Base-by-base conservation (phyloP, 2,113 vertebrate genomes). In the Sapajus apella region DNA sequence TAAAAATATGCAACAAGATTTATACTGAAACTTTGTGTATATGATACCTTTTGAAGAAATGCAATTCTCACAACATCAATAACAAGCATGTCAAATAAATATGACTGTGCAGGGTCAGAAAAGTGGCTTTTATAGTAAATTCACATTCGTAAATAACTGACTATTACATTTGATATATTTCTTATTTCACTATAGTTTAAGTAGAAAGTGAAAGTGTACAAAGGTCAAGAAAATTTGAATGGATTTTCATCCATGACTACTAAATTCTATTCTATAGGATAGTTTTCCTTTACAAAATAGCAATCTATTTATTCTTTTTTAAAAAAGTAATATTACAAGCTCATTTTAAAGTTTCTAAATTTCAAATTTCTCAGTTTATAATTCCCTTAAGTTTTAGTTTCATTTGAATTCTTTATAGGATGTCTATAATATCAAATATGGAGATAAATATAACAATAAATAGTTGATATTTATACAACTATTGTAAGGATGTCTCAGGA, bases 11-110 rank as follows among this genome's bases (percentile, higher is more conserved):
- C 7, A 89, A 80, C 6, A 50, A 88, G 25, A 91, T 64, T 66
- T 83, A 83, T 55, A 55, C 43, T 50, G 68, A 84, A 88, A 89
- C 3, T 30, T 68, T 84, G 61, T 14, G 5, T 50, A 55, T 61
- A 90, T 75, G 43, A 92, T 82, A 82, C 37, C 52, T 4, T 93
- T 61, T 93, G 16, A 87, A 95, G 30, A 91, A 95, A 88, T 80
- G 14, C 35, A 93, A 87, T 64, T 61, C 4, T 61, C 21, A 88
- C 8, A 91, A 80, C 80, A 91, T n/a, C 17, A 91, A 56, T 68
- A 40, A 37, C 73, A 91, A 79, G 11, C 2, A 79, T 94, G 27
- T 91, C 11, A 82, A 93, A 92, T 64, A 92, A 66, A 52, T 23
- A 32, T 32, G 61, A 35, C 21, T 70, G 83, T 76, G 35, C 4